Base-by-base conservation (phyloP, 2,888 invertebrate genomes). In the Melanargia galathea region DNA sequence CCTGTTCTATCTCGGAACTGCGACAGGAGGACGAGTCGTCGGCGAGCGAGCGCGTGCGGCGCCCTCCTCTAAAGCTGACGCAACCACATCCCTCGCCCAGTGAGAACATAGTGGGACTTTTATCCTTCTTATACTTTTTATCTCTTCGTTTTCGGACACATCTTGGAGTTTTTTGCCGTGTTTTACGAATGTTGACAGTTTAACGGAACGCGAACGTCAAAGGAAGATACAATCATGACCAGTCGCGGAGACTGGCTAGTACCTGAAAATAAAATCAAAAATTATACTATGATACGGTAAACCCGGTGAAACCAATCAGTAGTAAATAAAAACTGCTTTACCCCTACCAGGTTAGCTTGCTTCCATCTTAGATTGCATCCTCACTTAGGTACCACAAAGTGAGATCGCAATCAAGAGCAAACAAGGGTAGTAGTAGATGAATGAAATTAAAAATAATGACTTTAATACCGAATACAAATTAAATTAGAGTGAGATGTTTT, bases 91-190 rank as follows among this genome's bases (percentile, higher is more conserved):
- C 86, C 74, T 92, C 88, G 67, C 91, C 79, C 67, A 92, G 73
- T 35, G 92, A 91, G 64, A 92, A 91, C 92, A 91, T 91, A 18
- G 82, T 87, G 76, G 88, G 83, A 82, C 88, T 87, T 66, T 84
- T 87, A 83, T 88, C 87, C 82, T 87, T 85, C 71, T 76, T 82
- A 68, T 83, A 85, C 69, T 81, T 83, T 69, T 87, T 90, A 90
- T 91, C 90, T 91, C 81, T 91, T 83, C 82, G 88, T 83, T 87
- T 87, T 78, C 87, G 84, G 71, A 82, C 81, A 83, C 91, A 91
- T 91, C 87, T 80, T 81, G 87, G 83, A 67, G 78, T 74, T 69
- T 82, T 88, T 64, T 86, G 84, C 16, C 87, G 82, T 51, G 83
- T 79, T 70, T 90, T 90, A 66, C 89, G 90, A 90, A 91, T 91